phyloP scores from a whole-genome alignment of 2,113 vertebrate species.

The Psephotus haematonotus region DNA sequence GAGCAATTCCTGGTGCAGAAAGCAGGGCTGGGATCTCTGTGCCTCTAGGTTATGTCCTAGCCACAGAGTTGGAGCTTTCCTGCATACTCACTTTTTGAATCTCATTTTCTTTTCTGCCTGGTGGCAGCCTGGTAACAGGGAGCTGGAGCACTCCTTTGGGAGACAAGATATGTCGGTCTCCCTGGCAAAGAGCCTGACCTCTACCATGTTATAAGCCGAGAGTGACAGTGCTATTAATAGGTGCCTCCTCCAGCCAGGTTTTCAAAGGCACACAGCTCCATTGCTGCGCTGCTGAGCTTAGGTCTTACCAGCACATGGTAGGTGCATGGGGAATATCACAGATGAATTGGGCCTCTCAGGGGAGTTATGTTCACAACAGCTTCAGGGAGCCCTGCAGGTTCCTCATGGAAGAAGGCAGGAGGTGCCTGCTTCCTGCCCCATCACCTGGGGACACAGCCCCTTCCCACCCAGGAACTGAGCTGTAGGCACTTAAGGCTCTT shows the following conservation, averaged over 20 bases:
- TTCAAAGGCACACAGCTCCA: background rate
- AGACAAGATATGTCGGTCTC: background rate
- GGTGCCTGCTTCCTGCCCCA: background rate
- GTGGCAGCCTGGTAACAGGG: conserved; percentile 41
- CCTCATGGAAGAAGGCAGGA: background rate
- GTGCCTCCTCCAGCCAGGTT: background rate
- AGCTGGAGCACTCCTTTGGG: conserved; percentile 46
- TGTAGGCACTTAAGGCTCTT: background rate
- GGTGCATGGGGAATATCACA: background rate
- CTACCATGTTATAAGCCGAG: conserved; percentile 27
- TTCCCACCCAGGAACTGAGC: background rate
- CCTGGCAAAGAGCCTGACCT: conserved; percentile 53
- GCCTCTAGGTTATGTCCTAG: background rate
- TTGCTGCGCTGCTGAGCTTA: background rate
- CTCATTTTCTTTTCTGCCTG: conserved; percentile 26
- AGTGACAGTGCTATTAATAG: conserved; percentile 48
- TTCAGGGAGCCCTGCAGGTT: background rate
- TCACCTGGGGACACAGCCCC: background rate
- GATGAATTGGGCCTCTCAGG: background rate
- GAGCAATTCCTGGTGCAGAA: background rate
- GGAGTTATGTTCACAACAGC: background rate
- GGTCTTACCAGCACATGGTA: background rate
- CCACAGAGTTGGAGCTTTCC: background rate
- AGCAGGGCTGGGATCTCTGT: background rate
- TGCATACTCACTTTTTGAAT: conserved; percentile 1